Conservation (phyloP, 2,113 vertebrate species). For the Ariopsis seemanni region DNA sequence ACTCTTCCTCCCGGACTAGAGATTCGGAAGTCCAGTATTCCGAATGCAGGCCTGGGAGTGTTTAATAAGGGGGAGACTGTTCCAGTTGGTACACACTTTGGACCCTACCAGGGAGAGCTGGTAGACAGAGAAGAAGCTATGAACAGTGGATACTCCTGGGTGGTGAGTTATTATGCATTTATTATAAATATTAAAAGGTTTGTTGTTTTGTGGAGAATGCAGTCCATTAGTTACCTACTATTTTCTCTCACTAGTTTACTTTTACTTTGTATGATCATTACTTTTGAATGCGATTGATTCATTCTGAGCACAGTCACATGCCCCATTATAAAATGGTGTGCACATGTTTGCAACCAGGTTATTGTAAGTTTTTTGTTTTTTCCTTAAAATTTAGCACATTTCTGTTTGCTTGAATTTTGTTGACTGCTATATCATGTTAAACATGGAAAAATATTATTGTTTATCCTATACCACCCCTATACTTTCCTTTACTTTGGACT, state of each 20-base stretch:
- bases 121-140: background rate
- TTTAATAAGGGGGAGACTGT: background rate
- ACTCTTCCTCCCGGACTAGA: conserved; percentile 5
- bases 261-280: no score
- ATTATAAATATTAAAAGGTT: background rate
- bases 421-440: no score
- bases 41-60: background rate
- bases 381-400: no score
- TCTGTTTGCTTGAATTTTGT: no score
- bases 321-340: no score
- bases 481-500: background rate
- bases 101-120: conserved; percentile 11
- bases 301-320: no score
- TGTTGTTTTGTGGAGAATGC: background rate
- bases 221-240: background rate
- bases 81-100: background rate
- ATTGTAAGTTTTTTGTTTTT: no score
- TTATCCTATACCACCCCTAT: background rate
- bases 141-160: background rate
- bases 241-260: background rate
- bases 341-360: no score
- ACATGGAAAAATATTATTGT: background rate
- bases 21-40: background rate
- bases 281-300: no score
- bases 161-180: background rate